Conservation (phyloP, 2,113 vertebrate species). For the Parotia lawesii region DNA sequence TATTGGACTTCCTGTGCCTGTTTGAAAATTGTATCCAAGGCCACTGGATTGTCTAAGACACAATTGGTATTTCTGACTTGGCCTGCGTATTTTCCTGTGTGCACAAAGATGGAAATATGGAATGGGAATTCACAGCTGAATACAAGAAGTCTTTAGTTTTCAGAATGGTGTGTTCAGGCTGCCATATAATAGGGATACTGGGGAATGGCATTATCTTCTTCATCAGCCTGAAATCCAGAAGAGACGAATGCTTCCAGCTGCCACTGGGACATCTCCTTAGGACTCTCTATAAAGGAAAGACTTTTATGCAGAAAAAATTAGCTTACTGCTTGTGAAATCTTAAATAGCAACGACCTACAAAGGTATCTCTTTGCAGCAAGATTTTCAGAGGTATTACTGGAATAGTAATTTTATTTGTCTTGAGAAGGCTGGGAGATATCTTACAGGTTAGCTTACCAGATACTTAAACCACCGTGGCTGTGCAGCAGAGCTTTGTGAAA, state of each 20-base stretch:
- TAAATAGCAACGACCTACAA: not conserved
- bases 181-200: not conserved
- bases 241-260: not conserved
- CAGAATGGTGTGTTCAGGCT: not conserved
- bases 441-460: not conserved
- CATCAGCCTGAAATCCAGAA: not conserved
- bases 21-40: not conserved
- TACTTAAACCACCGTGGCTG: not conserved
- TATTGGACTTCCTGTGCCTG: not conserved
- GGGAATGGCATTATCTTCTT: not conserved
- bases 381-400: not conserved
- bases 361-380: not conserved
- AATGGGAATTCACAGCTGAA: not conserved
- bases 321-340: not conserved
- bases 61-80: not conserved
- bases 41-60: not conserved
- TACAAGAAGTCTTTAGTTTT: not conserved
- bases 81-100: not conserved
- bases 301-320: not conserved
- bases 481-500: not conserved
- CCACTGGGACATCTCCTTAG: not conserved
- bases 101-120: not conserved
- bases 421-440: not conserved
- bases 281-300: not conserved
- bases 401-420: not conserved